Conservation (phyloP, 2,888 invertebrate species). For the Ophioninae sp. region DNA sequence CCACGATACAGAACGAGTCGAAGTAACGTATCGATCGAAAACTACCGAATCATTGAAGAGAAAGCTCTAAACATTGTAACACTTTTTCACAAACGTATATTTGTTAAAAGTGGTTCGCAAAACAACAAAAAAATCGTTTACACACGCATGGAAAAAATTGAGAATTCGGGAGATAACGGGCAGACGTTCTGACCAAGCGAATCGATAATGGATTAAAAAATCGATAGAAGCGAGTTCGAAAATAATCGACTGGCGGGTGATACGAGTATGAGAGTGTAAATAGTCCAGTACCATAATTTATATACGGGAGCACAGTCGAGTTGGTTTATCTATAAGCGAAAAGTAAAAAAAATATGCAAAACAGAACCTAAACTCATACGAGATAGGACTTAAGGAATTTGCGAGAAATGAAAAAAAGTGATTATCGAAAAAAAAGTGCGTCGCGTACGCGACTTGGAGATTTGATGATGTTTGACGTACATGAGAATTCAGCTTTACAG, state of each 20-base stretch:
- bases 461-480: constrained; percentile 15
- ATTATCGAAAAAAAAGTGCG: constrained; percentile 36
- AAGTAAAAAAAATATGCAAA: constrained; percentile 9
- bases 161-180: constrained; percentile 4
- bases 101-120: too few species aligned
- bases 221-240: constrained; percentile 18
- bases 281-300: constrained; percentile 52
- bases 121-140: too few species aligned
- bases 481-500: not conserved
- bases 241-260: constrained; percentile 57
- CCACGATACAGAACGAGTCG: not conserved
- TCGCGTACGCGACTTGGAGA: constrained; percentile 7
- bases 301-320: constrained; percentile 19
- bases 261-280: constrained; percentile 56
- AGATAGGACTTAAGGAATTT: not conserved
- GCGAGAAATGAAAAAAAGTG: constrained; percentile 8
- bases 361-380: constrained; percentile 1
- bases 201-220: constrained; percentile 4
- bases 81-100: too few species aligned
- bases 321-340: constrained; percentile 42
- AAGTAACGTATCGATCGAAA: constrained; percentile 25
- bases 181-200: not conserved
- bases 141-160: not conserved
- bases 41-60: too few species aligned
- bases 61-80: too few species aligned